These are phyloP conservation scores for Notamacropus eugenii DNA, from an alignment of 2,797 vertebrate species.

Conservation along the genomic window DNA sequence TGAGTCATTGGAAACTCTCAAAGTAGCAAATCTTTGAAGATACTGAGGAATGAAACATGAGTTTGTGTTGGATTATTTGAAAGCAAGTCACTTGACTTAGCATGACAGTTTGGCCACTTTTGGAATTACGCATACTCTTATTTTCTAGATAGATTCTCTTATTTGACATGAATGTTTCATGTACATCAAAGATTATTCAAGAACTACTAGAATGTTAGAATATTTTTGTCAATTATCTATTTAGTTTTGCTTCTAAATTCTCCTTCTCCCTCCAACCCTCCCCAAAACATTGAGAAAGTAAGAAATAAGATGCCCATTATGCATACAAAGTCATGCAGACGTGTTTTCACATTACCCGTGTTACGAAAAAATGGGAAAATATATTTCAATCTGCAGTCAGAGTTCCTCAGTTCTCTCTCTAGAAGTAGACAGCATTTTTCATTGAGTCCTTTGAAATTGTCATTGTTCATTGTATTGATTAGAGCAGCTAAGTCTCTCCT, in stretches of 20 bases:
- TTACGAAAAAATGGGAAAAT: neutral
- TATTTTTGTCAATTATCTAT: neutral
- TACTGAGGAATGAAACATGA: neutral
- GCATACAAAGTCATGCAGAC: neutral
- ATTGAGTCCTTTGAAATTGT: neutral
- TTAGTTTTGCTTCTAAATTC: neutral
- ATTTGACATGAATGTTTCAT: neutral
- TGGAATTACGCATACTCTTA: neutral
- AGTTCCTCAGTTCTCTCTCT: neutral
- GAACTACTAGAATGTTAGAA: neutral
- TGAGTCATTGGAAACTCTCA: neutral
- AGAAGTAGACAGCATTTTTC: neutral
- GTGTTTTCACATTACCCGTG: neutral
- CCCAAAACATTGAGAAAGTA: neutral
- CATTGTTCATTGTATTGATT: neutral
- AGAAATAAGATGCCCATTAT: neutral
- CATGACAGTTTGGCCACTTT: neutral
- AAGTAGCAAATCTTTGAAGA: neutral
- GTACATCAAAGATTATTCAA: neutral
- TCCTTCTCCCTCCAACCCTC: neutral
- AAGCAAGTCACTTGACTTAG: neutral
- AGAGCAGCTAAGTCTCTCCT: neutral
- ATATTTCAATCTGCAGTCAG: neutral
- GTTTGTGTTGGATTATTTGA: neutral
- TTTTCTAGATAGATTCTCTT: neutral